These are phyloP conservation scores for Eurytemora carolleeae DNA, from an alignment of 1,140 invertebrate genomes.

Conservation along the genomic window DNA sequence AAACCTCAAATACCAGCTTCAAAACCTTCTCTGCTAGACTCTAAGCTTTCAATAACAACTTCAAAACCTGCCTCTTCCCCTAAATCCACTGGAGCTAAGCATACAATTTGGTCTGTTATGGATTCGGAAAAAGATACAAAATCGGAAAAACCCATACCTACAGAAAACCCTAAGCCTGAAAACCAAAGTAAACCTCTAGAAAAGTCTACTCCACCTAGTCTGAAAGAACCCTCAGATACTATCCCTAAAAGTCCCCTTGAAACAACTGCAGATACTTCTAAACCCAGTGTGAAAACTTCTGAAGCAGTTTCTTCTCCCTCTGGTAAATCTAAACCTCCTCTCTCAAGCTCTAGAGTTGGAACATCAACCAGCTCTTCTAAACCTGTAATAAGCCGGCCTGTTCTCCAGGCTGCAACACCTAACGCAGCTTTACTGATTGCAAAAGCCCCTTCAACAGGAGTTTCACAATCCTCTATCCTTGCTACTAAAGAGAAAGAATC, in stretches of 20 bases:
- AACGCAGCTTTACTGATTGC: slow-evolving; percentile 46
- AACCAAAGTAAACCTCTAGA: too few relatives aligned
- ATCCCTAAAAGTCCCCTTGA: not conserved
- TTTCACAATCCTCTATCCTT: slow-evolving; percentile 12
- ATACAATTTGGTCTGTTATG: not conserved
- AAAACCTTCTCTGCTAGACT: too few relatives aligned
- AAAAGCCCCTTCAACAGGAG: slow-evolving; percentile 19
- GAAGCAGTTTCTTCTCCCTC: not conserved
- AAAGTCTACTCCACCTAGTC: slow-evolving; percentile 21
- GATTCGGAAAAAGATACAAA: too few relatives aligned
- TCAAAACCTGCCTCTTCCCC: too few relatives aligned
- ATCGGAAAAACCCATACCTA: too few relatives aligned
- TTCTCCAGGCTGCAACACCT: slow-evolving; percentile 52
- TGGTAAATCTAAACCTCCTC: too few relatives aligned
- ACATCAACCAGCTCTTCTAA: slow-evolving; percentile 38
- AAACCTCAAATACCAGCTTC: not conserved
- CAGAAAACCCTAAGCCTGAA: too few relatives aligned
- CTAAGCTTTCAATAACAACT: too few relatives aligned
- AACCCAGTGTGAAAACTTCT: not conserved
- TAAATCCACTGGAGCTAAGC: too few relatives aligned
- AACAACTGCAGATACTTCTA: not conserved
- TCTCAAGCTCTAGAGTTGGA: too few relatives aligned
- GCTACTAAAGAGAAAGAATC: not conserved
- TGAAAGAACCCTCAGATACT: slow-evolving; percentile 32
- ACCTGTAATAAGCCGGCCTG: slow-evolving; percentile 53